A percentile compares a stretch with the other conserved stretches of the same genome.
These are phyloP conservation scores for Chrysomallon squamiferum DNA, from an alignment of 1,140 invertebrate species.

Conservation along the genomic window DNA sequence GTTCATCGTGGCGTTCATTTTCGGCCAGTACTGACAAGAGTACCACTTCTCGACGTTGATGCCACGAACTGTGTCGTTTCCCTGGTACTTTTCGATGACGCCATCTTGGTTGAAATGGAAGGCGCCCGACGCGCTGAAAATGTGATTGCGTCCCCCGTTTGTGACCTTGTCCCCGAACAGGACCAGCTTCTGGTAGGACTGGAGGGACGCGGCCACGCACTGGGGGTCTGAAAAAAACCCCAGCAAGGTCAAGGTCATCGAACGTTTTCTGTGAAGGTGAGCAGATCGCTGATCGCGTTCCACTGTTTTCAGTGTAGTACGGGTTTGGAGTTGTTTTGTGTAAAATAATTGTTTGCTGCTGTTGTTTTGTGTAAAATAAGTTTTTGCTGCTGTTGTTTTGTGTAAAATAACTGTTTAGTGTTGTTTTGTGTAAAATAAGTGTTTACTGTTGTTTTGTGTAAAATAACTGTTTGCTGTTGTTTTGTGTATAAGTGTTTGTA, in stretches of 20 bases:
- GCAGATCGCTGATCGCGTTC: not conserved
- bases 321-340: not conserved
- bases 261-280: not conserved
- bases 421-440: too few species aligned
- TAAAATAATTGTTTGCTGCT: not conserved
- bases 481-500: too few species aligned
- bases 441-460: too few species aligned
- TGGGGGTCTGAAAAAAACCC: conserved; percentile 2
- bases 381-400: too few species aligned
- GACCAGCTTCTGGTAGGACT: conserved; percentile 5
- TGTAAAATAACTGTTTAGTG: too few species aligned
- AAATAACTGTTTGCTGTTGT: not conserved
- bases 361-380: too few species aligned
- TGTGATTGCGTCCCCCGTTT: not conserved
- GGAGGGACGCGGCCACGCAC: conserved; percentile 17
- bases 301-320: not conserved
- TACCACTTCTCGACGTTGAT: conserved; percentile 15
- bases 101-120: conserved; percentile 10
- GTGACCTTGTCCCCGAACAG: conserved; percentile 27
- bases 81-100: conserved; percentile 7
- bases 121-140: conserved; percentile 6
- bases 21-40: conserved; percentile 12
- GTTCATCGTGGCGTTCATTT: conserved; percentile 15
- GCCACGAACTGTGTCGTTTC: conserved; percentile 6
- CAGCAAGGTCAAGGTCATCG: not conserved